Evolutionary conservation across 53 echinoderm and acorn worm genomes (phyloP), one percentile per base, ranked within the genome.

Genomic region (Stichopus horrens): DNA sequence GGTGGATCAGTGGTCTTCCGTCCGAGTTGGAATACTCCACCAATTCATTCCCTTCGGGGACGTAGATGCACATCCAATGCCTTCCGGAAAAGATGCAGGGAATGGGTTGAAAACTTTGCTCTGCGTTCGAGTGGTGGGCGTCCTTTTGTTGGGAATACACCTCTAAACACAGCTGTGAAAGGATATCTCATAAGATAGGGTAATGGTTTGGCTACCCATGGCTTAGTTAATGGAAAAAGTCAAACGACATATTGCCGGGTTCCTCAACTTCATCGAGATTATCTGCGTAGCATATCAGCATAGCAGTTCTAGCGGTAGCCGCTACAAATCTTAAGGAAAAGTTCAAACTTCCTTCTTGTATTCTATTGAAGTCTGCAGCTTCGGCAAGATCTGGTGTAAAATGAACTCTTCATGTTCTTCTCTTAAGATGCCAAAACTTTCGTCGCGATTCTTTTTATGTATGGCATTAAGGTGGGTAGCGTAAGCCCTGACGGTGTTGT

Each of bases 321-420:
- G 5, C 57, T 55, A 54, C 75, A 54, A 90, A 90, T 9, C 67
- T 54, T 21, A 90, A 11, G 13, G 76, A 55, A 9, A 90, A 53
- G n/a, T 77, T 23, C 57, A 90, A 74, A 77, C 75, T 86, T 9
- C 90, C 90, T 54, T 86, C 77, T 21, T 86, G 63, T 6, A 89
- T 86, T 3, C 86, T 59, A 65, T 90, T 95, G 55, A 87, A 93
- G 57, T 95, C 93, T 18, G 85, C 88, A 1, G 90, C 91, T 9
- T 90, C 21, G 4, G 93, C 92, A 14, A 95, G 54, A 55, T 93
- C 95, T 8, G 93, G 90, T 20, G 93, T 89, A n/a, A 95, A 23
- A 85, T 95, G 93, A 86, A 93, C 73, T 86, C 54, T 86, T 22
- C 21, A 79, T 78, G 13, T 76, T 51, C 76, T 22, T 76, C 5